These are phyloP conservation scores for Gnathonemus echidnorhynchus DNA, from an alignment of 2,113 vertebrate species.

Conservation along the genomic window DNA sequence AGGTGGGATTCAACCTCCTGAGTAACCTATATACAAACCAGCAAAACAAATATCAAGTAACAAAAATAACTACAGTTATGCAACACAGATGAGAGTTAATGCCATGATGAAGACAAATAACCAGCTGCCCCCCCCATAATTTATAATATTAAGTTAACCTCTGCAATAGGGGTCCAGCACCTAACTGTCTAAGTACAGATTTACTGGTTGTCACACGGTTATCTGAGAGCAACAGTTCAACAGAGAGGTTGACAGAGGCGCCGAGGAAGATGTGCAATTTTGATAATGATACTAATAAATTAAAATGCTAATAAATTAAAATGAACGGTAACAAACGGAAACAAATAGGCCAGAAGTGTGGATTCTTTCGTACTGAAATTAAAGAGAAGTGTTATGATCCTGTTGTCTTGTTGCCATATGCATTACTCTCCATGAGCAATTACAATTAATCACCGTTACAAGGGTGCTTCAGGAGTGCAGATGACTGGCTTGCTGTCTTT, in stretches of 20 bases:
- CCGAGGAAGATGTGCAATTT: neutral
- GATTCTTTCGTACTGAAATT: neutral
- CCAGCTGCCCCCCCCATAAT: neutral
- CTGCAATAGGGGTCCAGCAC: neutral
- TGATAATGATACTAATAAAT: slow-evolving; percentile 20
- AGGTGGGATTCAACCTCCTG: neutral
- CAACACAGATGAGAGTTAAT: neutral
- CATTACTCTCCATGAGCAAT: neutral
- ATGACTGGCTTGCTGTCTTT: neutral
- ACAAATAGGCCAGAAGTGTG: neutral
- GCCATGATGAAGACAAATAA: neutral
- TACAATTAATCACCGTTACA: neutral
- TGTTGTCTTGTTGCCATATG: slow-evolving; percentile 6
- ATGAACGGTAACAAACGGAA: slow-evolving; percentile 5
- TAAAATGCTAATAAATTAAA: slow-evolving; percentile 13
- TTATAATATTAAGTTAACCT: neutral
- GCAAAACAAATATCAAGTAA: neutral
- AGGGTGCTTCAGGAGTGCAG: neutral
- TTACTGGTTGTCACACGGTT: neutral
- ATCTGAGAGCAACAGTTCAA: neutral
- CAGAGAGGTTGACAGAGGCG: neutral
- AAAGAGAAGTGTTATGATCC: slow-evolving; percentile 13
- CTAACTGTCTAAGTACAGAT: neutral
- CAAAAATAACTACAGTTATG: neutral
- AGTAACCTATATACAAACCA: neutral